Evolutionary conservation across 2,113 vertebrate species (phyloP).

Genomic region (Sus scrofa): T2T-Sscrofa CM000812.6:141702501-141703000

Average conservation of each 20-base stretch:
- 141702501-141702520: not conserved
- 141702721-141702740: not conserved
- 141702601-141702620: not conserved
- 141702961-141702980: not conserved
- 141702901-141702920: too few species aligned
- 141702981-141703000: not conserved
- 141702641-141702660: not conserved
- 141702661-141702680: slow-evolving; percentile 7
- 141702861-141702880: not conserved
- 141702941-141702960: not conserved
- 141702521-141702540: not conserved
- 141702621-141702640: not conserved
- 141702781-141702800: not conserved
- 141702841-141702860: not conserved
- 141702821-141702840: not conserved
- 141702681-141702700: not conserved
- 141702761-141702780: not conserved
- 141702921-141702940: not conserved
- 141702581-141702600: not conserved
- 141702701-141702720: not conserved
- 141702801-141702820: not conserved
- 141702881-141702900: not conserved
- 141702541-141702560: not conserved
- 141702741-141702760: not conserved
- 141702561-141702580: not conserved